These are phyloP conservation scores for Linnaemya vulpina DNA, from an alignment of 2,888 invertebrate species.

Conservation along the genomic window DNA sequence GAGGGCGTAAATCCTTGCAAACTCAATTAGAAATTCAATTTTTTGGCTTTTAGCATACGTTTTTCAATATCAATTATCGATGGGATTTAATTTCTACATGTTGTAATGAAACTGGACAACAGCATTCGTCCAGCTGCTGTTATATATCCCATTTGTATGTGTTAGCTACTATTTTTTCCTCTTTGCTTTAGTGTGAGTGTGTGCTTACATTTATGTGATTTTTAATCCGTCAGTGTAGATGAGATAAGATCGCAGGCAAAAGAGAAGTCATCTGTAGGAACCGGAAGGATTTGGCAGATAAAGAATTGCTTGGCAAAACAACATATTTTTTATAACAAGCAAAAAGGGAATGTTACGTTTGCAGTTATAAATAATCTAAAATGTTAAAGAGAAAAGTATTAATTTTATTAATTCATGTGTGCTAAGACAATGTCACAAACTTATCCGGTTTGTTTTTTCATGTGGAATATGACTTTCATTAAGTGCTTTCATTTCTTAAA, in stretches of 20 bases:
- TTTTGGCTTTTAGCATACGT: constrained; percentile 81
- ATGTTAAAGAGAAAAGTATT: too few species aligned
- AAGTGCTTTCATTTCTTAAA: too few species aligned
- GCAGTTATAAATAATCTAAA: not conserved
- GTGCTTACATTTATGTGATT: constrained; percentile 39
- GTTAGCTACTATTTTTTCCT: not conserved
- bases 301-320: not conserved
- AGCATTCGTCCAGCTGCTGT: constrained; percentile 11
- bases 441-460: too few species aligned
- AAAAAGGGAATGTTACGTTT: constrained; percentile 16
- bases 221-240: constrained; percentile 63
- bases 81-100: constrained; percentile 69
- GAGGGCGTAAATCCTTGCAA: constrained; percentile 78
- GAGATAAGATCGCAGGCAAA: constrained; percentile 60
- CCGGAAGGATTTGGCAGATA: constrained; percentile 42
- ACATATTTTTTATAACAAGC: not conserved
- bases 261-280: constrained; percentile 43
- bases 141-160: not conserved
- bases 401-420: too few species aligned
- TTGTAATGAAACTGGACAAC: constrained; percentile 2
- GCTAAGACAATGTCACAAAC: too few species aligned
- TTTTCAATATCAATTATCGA: constrained; percentile 81
- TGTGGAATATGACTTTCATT: too few species aligned
- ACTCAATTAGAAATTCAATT: constrained; percentile 82
- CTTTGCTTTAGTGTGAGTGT: not conserved